Conservation (phyloP, 2,113 vertebrate species). For the Eulemur rufifrons region DNA sequence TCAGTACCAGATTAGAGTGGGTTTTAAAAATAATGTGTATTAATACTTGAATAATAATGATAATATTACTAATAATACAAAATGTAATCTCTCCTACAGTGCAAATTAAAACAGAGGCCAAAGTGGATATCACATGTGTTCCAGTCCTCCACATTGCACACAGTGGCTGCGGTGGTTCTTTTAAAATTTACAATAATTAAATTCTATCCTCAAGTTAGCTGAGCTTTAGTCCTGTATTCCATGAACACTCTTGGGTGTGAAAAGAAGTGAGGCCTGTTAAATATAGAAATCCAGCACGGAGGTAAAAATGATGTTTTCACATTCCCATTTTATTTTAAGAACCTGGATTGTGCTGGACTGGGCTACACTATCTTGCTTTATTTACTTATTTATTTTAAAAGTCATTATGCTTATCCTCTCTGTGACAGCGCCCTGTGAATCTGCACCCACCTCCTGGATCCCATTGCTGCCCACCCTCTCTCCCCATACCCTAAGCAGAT, state of each 20-base stretch:
- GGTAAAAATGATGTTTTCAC: slow-evolving; percentile 33
- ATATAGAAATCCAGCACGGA: not conserved
- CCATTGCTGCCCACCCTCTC: not conserved
- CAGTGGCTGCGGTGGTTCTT: not conserved
- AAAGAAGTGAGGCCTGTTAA: slow-evolving; percentile 45
- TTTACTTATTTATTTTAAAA: not conserved
- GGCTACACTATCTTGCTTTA: not conserved
- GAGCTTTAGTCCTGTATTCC: not conserved
- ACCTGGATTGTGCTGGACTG: not conserved
- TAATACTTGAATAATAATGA: not conserved
- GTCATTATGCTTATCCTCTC: not conserved
- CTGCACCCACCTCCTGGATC: not conserved
- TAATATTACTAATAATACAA: not conserved
- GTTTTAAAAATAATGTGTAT: not conserved
- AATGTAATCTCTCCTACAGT: not conserved
- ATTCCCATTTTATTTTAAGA: slow-evolving; percentile 36
- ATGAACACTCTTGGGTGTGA: slow-evolving; percentile 25
- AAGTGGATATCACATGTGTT: not conserved
- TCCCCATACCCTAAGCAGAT: not conserved
- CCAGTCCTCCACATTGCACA: not conserved
- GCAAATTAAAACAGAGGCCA: not conserved
- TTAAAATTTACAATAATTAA: slow-evolving; percentile 22
- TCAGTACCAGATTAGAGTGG: slow-evolving; percentile 19
- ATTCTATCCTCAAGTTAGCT: not conserved
- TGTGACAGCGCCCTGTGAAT: not conserved